Evolutionary conservation across 2,888 invertebrate species (phyloP), one percentile per base, ranked within the genome.

Genomic region (Aproaerema taeniolella): DNA sequence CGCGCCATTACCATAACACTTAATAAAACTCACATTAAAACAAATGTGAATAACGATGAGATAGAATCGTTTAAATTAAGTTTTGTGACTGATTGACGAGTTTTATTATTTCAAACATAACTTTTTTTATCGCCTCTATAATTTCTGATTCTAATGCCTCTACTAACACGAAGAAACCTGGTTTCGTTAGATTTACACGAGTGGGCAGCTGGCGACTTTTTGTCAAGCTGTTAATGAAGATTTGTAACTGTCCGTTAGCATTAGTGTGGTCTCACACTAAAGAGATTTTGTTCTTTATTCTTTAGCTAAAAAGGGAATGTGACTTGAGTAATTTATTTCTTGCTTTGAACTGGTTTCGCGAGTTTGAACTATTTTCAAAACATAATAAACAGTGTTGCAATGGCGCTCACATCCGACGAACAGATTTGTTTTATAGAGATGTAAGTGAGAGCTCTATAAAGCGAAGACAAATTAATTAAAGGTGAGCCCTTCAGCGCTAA

Each of bases 221-320:
- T 75, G 75, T 79, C 75, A 73, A 67, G 61, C 60, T 71, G 69
- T 72, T 76, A 78, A 80, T 76, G 74, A 80, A 78, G 74, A 78
- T 79, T 78, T 78, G 77, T 79, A 67, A 62, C 70, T 64, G 71
- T 65, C 72, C 52, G 64, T 56, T 60, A 53, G 52, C 55, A 64
- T 68, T 71, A 67, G 67, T 67, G 73, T 70, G 74, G 73, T 67
- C 68, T 56, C 55, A 61, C 63, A 61, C 66, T 67, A 62, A 70
- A 66, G 60, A 58, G 61, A 67, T 58, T 53, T 60, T 53, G 64
- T 67, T 72, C 66, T 68, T 69, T 66, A 69, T 55, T 49, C 49
- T 54, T 45, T 49, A 50, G 58, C 51, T 66, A 67, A 71, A 72
- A 67, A 62, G 60, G 67, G 66, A 63, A 67, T 55, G 53, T 53